phyloP scores from a whole-genome alignment of 2,888 invertebrate species.

The Hirtodrosophila histrioides region DNA sequence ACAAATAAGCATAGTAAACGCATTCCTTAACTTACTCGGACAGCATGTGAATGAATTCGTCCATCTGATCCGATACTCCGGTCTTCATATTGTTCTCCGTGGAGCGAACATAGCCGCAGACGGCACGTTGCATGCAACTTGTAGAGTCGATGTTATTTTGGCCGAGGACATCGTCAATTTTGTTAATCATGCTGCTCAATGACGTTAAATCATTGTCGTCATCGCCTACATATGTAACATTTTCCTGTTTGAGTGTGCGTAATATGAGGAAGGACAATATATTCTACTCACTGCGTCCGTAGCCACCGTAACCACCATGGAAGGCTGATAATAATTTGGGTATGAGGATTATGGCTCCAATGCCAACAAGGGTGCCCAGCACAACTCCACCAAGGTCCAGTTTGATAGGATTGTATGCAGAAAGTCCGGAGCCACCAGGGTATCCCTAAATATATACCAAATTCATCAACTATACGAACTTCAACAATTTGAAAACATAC shows the following conservation, averaged over 20 bases:
- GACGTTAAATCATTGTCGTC: slow-evolving; percentile 86
- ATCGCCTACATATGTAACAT: slow-evolving; percentile 84
- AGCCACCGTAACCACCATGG: slow-evolving; percentile 87
- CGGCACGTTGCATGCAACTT: slow-evolving; percentile 89
- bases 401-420: slow-evolving; percentile 90
- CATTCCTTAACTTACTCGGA: slow-evolving; percentile 86
- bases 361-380: slow-evolving; percentile 91
- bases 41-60: slow-evolving; percentile 87
- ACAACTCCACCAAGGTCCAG: slow-evolving; percentile 93
- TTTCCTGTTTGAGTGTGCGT: neutral
- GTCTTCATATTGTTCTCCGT: slow-evolving; percentile 88
- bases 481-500: slow-evolving; percentile 63
- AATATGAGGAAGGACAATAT: neutral
- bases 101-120: slow-evolving; percentile 90
- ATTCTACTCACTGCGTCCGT: slow-evolving; percentile 87
- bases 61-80: slow-evolving; percentile 88
- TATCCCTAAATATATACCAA: slow-evolving; percentile 77
- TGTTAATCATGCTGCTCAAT: slow-evolving; percentile 87
- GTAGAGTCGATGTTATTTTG: slow-evolving; percentile 90
- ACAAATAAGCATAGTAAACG: slow-evolving; percentile 19
- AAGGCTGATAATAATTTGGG: slow-evolving; percentile 91
- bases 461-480: too few relatives aligned
- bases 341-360: slow-evolving; percentile 91
- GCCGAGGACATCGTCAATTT: slow-evolving; percentile 88
- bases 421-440: slow-evolving; percentile 85